Conservation (phyloP, 37 sponge, comb jelly and placozoan species). For the Chondrosia reniformis region DNA sequence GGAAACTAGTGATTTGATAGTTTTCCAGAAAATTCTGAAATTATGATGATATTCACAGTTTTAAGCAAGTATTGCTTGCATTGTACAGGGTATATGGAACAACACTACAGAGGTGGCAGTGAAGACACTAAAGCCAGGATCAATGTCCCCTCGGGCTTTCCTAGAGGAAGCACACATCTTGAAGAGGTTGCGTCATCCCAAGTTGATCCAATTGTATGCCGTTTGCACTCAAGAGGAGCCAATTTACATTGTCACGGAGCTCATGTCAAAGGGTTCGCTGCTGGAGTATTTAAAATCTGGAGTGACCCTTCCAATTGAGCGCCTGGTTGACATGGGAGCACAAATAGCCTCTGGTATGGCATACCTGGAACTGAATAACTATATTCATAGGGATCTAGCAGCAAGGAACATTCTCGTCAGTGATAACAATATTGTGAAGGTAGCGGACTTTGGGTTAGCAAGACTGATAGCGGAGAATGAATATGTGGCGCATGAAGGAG, state of each 20-base stretch:
- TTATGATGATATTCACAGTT: not conserved
- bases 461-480: conserved; percentile 89
- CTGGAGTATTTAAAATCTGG: conserved; percentile 83
- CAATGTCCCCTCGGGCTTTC: conserved; percentile 78
- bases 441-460: conserved; percentile 98
- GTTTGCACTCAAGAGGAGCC: conserved; percentile 95
- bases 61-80: conserved; percentile 55
- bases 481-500: conserved; percentile 89
- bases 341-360: conserved; percentile 97
- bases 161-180: conserved; percentile 87
- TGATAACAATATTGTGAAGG: conserved; percentile 84
- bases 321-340: conserved; percentile 87
- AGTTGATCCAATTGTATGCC: conserved; percentile 91
- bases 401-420: conserved; percentile 96
- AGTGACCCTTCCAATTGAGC: conserved; percentile 63
- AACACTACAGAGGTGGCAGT: conserved; percentile 80
- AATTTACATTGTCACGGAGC: conserved; percentile 91
- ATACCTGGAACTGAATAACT: conserved; percentile 93
- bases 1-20: no score
- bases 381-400: conserved; percentile 97
- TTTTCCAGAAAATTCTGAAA: no score
- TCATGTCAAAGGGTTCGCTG: conserved; percentile 90
- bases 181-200: conserved; percentile 91
- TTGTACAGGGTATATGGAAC: conserved; percentile 85
- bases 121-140: conserved; percentile 79